Evolutionary conservation across 2,888 invertebrate genomes (phyloP), one percentile per base, ranked within the genome.

Genomic region (Andrena minutula): DNA sequence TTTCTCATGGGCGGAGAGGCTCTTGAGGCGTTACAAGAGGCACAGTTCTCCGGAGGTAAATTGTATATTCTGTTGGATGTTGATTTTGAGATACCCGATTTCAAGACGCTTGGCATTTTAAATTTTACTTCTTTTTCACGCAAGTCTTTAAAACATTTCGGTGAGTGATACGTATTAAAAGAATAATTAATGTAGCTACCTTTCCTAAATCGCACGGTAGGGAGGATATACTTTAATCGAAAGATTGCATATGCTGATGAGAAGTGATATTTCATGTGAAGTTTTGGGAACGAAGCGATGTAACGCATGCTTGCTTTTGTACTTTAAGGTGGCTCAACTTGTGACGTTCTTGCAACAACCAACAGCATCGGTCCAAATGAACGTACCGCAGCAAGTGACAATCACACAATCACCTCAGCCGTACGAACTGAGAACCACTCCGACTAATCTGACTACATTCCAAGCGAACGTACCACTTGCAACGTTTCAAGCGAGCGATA

Each of bases 1-100:
- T 41, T 96, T 97, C 77, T 96, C 96, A 85, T 98, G 98, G 97
- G 97, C 97, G 16, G 97, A 98, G 91, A 95, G 97, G 94, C 95
- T 95, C 74, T 89, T 95, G 35, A 91, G 94, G 69, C 90, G 94
- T 84, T 95, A 95, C 90, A 94, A 95, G 85, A 91, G 92, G 74
- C 93, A 93, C 83, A 93, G 91, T 71, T 93, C 92, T 41, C 93
- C 93, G 6, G 93, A 93, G 89, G 93, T 93, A 80, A 90, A 89
- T 89, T 26, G 4, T 6, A n/a, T 51, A 32, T 28, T 69, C 32
- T 3, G 6, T 49, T 56, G n/a, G 23, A 16, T 35, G 70, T 8
- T 10, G 6, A 30, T 20, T 35, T 23, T 23, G n/a, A 51, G 23
- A 10, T 6, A n/a, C 1, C 56, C 5, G 12, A 64, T 70, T 58